Evolutionary conservation across 2,888 invertebrate species (phyloP), one percentile per base, ranked within the genome.

Genomic region (Dorcus hopei): DNA sequence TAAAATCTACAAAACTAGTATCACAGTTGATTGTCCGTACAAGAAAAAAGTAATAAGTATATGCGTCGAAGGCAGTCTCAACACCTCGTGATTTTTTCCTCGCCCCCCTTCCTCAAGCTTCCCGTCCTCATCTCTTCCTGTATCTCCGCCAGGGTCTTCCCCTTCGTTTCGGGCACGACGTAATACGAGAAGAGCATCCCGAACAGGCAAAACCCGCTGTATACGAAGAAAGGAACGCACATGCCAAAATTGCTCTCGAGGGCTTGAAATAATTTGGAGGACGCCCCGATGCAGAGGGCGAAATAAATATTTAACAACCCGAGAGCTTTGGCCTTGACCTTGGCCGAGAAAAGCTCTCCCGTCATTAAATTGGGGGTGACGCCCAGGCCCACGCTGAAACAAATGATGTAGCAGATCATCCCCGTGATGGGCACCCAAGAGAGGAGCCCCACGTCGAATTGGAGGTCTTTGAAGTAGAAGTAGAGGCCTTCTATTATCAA

Each of bases 231-330:
- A 4, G 74, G 73, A 5, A 72, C 65, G n/a, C 65, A 64, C 59
- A 72, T 62, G 3, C 73, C 69, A n/a, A 68, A 62, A 54, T 64
- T 59, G 54, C 70, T 69, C 1, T 66, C 62, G 47, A 72, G 67
- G 5, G 69, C 65, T 53, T 76, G 75, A 62, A 71, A 76, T 38
- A 72, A 65, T 63, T 76, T 76, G 3, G 73, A 70, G 0, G 68
- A 65, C 3, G 64, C 54, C 38, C 70, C 65, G 58, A 72, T 70
- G 16, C 64, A 62, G 9, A 69, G 26, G 6, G 72, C 71, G 47
- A 70, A 72, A 52, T 70, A 67, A 5, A 74, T 65, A 51, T 68
- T 73, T 38, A 68, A 59, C 6, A 74, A 19, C 26, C 68, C 68
- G 7, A 71, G 51, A 6, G 70, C 74, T 62, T 74, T 74, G 0